Percentiles rank a stretch among this genome's conserved stretches.
Evolutionary conservation across 2,797 vertebrate species (phyloP).

Genomic region (Ara ararauna): DNA sequence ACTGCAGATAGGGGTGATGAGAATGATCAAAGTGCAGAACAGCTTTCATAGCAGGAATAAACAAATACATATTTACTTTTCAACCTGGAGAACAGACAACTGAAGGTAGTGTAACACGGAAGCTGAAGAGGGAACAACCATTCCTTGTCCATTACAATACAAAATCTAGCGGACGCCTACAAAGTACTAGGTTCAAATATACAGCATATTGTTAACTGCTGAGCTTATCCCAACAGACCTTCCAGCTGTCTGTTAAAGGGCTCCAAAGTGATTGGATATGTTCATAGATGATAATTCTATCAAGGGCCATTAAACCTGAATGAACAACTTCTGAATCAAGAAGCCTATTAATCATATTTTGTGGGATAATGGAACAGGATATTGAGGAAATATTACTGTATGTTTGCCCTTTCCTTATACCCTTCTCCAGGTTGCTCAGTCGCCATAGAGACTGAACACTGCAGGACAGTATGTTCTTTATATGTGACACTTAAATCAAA

Average conservation of each 20-base stretch:
- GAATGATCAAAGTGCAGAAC: not conserved
- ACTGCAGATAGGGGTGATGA: not conserved
- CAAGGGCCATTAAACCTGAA: constrained; percentile 5
- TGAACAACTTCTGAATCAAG: constrained; percentile 18
- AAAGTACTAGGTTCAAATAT: not conserved
- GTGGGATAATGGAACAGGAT: not conserved
- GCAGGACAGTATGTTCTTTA: not conserved
- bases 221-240: not conserved
- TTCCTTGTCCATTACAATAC: not conserved
- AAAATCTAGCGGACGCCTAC: not conserved
- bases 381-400: constrained; percentile 3
- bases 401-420: constrained; percentile 21
- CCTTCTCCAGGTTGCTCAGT: not conserved
- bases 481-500: not conserved
- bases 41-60: not conserved
- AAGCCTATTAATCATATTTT: constrained; percentile 8
- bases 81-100: not conserved
- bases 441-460: not conserved
- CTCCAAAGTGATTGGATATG: not conserved
- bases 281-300: constrained; percentile 14
- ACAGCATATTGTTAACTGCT: constrained; percentile 49
- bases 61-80: not conserved
- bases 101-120: not conserved
- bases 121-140: not conserved
- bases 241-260: not conserved